A percentile compares a stretch with the other conserved stretches of the same genome.
Evolutionary conservation across 2,113 vertebrate genomes (phyloP).

Genomic region (Muntiacus muntjak): DNA sequence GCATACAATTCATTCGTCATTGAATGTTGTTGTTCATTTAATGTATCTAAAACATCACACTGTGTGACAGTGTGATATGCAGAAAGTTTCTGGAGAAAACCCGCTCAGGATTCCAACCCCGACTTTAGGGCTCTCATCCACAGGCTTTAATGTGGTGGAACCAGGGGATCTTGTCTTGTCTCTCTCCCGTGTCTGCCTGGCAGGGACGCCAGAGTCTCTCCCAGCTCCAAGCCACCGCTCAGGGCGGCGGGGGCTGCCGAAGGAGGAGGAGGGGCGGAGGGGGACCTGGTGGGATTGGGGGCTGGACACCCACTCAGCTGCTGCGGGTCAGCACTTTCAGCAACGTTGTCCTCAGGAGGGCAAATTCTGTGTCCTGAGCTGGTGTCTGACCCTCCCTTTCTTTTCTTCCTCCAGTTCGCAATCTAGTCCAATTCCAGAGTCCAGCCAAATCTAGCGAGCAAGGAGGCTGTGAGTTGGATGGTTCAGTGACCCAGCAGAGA

Average conservation of each 20-base stretch:
- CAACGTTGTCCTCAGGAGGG: neutral
- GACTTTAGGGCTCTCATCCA: neutral
- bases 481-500: neutral
- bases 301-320: neutral
- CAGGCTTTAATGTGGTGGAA: neutral
- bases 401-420: neutral
- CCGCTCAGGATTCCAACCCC: neutral
- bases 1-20: neutral
- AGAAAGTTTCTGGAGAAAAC: neutral
- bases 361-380: neutral
- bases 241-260: accelerated
- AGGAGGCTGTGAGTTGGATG: neutral
- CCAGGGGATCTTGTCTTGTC: neutral
- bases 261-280: accelerated
- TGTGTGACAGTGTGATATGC: neutral
- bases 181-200: neutral
- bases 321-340: neutral
- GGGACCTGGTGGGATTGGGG: neutral
- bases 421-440: neutral
- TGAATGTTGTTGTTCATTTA: neutral
- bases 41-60: neutral
- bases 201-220: neutral
- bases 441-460: neutral
- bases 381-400: neutral
- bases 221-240: neutral